A percentile compares a stretch with the other conserved stretches of the same genome.
phyloP scores from a whole-genome alignment of 2,888 invertebrate genomes.

The Agonopterix alstromeriana region DNA sequence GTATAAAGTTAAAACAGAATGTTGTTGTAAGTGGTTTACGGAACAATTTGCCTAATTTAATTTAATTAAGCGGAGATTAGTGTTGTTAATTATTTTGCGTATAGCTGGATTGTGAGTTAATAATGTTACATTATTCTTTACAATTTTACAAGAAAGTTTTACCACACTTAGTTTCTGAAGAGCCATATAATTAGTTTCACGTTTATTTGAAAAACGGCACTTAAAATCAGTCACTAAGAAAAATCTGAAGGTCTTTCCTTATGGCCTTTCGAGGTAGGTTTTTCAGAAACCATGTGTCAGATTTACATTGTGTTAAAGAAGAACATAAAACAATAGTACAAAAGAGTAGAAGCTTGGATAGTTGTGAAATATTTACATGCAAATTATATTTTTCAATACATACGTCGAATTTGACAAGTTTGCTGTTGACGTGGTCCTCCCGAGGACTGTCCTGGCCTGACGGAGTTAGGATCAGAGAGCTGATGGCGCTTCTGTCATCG shows the following conservation, averaged over 20 bases:
- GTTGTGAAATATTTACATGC: conserved; percentile 16
- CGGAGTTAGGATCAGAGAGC: conserved; percentile 64
- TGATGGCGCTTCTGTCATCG: conserved; percentile 81
- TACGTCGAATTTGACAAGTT: conserved; percentile 78
- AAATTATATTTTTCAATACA: conserved; percentile 29
- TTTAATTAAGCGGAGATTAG: conserved; percentile 47
- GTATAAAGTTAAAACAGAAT: too few relatives aligned
- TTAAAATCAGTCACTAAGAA: neutral
- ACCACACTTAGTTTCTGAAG: neutral
- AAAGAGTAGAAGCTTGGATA: conserved; percentile 26
- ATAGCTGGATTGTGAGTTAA: conserved; percentile 51
- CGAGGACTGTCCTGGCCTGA: conserved; percentile 60
- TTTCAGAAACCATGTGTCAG: neutral
- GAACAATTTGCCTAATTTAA: neutral
- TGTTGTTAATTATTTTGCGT: conserved; percentile 49
- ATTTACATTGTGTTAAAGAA: conserved; percentile 2
- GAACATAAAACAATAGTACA: conserved; percentile 17
- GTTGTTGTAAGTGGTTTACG: too few relatives aligned
- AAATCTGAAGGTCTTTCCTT: too few relatives aligned
- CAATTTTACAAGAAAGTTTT: neutral
- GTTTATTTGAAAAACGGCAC: too few relatives aligned
- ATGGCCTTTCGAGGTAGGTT: neutral
- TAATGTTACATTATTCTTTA: conserved; percentile 14
- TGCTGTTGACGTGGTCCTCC: conserved; percentile 59
- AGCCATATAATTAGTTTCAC: too few relatives aligned